Evolutionary conservation across 2,113 vertebrate species (phyloP).

Genomic region (Tachycineta bicolor): DNA sequence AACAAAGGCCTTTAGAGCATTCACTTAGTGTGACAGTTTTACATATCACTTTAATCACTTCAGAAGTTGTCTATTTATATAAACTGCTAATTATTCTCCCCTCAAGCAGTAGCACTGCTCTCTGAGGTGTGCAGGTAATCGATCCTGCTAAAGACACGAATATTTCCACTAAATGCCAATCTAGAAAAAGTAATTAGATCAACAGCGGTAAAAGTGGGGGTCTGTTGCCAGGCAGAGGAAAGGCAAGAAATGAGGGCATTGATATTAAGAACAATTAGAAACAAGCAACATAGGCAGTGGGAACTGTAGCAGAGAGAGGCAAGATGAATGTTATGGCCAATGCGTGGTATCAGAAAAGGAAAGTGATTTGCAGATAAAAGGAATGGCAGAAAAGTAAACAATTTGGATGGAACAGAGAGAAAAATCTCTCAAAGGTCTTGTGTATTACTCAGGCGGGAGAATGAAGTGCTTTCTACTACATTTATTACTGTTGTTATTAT

Average conservation of each 20-base stretch:
- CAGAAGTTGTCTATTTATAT: slow-evolving; percentile 47
- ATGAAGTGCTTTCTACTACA: background rate
- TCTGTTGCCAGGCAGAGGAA: background rate
- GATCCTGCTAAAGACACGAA: slow-evolving; percentile 25
- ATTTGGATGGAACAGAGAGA: background rate
- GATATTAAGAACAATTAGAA: background rate
- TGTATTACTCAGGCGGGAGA: fast-evolving
- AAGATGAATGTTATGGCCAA: background rate
- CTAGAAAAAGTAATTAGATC: slow-evolving; percentile 38
- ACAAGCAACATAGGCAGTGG: background rate
- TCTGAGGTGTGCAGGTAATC: slow-evolving; percentile 39
- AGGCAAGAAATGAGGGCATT: background rate
- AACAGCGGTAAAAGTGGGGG: background rate
- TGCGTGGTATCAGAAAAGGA: background rate
- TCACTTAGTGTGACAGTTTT: background rate
- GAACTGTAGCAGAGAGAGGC: background rate
- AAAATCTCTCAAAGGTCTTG: background rate
- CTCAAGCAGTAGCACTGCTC: slow-evolving; percentile 3
- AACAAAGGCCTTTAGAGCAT: background rate
- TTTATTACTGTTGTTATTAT: background rate
- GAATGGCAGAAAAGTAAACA: background rate
- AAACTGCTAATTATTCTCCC: slow-evolving; percentile 38
- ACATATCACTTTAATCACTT: slow-evolving; percentile 30
- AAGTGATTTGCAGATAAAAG: background rate
- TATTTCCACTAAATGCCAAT: background rate